Base-by-base conservation (phyloP, 2,113 vertebrate species). In the Rana temporaria region DNA sequence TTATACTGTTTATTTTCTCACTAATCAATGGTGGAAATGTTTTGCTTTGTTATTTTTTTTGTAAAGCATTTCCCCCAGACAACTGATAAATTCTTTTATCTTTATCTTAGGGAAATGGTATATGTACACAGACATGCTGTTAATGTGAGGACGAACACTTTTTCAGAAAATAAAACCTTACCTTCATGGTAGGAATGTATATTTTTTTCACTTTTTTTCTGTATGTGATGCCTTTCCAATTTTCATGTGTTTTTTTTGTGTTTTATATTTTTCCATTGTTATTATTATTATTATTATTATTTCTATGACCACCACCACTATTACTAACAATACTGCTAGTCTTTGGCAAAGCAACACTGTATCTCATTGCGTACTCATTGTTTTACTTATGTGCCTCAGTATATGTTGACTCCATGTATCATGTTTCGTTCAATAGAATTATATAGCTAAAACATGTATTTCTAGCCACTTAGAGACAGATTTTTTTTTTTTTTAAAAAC, bases 101-200 rank as follows among this genome's bases (percentile, higher is more conserved):
- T 83, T 60, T 83, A 83, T 83, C 81, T 76, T 83, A 83, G 81
- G 81, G 81, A 83, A 83, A 75, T 83, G 81, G 81, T 83, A 76
- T 83, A 76, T 83, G 73, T 74, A 83, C 81, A 83, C 81, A 83
- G 81, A 60, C 81, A 83, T 76, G 81, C 71, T 83, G 81, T 83
- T 60, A 83, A 83, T 83, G 81, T 83, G 81, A 83, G 81, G 81
- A 76, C 81, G 64, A 83, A 38, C 81, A 66, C 80, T 83, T 83
- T 83, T 83, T 83, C 72, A 68, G 81, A 83, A 83, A 83, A 83
- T 83, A 83, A 83, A 75, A 83, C 71, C 81, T 83, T 83, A 83
- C 81, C 81, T 83, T 83, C 81, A 76, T 83, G 81, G 81, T 83
- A 83, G 64, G 81, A 83, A 63, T 30, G 64, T 83, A 52, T 81